phyloP scores from a whole-genome alignment of 2,888 invertebrate genomes.

The Steinernema carpocapsae region DNA sequence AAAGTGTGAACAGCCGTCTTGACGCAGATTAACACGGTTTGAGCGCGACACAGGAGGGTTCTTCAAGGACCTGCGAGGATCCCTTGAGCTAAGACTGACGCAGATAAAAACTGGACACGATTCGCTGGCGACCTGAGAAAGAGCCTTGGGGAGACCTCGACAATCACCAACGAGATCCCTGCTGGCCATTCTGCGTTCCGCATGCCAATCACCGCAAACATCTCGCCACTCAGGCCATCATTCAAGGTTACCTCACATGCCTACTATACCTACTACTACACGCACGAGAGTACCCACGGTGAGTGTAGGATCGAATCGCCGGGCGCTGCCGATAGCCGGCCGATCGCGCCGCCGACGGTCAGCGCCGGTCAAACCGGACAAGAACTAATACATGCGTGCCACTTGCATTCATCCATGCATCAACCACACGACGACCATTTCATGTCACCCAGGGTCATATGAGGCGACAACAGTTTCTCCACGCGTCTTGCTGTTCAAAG shows the following conservation, averaged over 20 bases:
- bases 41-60: not conserved
- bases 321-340: constrained; percentile 23
- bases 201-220: constrained; percentile 34
- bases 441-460: constrained; percentile 34
- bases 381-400: constrained; percentile 31
- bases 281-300: not conserved
- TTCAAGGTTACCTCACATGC: constrained; percentile 32
- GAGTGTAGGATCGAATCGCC: constrained; percentile 3
- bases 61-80: no score
- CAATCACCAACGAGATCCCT: constrained; percentile 2
- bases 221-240: constrained; percentile 29
- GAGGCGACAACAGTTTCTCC: not conserved
- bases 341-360: constrained; percentile 18
- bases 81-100: not conserved
- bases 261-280: not conserved
- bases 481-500: constrained; percentile 31
- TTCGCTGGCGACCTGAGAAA: not conserved
- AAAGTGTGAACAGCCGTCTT: constrained; percentile 27
- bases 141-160: not conserved
- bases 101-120: not conserved
- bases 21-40: constrained; percentile 25
- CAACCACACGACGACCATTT: constrained; percentile 24
- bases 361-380: constrained; percentile 33
- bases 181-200: constrained; percentile 27
- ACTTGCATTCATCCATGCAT: constrained; percentile 28